These are phyloP conservation scores for Platycercus adscitus DNA, from an alignment of 2,113 vertebrate genomes.

Conservation along the genomic window DNA sequence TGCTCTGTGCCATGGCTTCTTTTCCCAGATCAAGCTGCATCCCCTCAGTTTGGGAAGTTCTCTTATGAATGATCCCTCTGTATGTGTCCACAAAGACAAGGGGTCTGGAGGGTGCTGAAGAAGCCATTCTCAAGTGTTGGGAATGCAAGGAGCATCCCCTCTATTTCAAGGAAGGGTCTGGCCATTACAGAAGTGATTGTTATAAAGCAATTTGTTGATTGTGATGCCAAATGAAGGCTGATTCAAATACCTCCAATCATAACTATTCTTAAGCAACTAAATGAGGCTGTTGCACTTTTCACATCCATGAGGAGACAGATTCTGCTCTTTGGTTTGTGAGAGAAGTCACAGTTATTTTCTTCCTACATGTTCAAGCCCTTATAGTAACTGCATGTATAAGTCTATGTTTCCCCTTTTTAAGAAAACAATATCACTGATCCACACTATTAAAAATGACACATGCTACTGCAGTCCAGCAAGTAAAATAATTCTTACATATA, in stretches of 20 bases:
- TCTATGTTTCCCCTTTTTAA: neutral
- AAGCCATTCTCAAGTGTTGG: neutral
- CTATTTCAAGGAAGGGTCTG: neutral
- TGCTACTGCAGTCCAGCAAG: neutral
- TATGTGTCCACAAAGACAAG: neutral
- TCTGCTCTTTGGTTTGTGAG: neutral
- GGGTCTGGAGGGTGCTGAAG: neutral
- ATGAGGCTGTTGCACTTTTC: neutral
- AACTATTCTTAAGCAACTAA: neutral
- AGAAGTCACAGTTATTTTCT: neutral
- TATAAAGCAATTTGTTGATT: neutral
- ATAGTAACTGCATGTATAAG: neutral
- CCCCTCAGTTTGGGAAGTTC: neutral
- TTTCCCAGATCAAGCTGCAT: neutral
- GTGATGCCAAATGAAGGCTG: neutral
- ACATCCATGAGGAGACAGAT: neutral
- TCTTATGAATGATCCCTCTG: rapidly evolving
- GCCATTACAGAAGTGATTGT: neutral
- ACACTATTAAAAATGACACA: neutral
- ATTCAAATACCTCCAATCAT: neutral
- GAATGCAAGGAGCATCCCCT: neutral
- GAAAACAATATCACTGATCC: neutral
- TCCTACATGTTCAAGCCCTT: neutral
- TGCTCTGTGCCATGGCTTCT: rapidly evolving
- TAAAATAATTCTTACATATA: neutral